Evolutionary conservation across 2,888 invertebrate genomes (phyloP).

Genomic region (Trachelus tabidus): DNA sequence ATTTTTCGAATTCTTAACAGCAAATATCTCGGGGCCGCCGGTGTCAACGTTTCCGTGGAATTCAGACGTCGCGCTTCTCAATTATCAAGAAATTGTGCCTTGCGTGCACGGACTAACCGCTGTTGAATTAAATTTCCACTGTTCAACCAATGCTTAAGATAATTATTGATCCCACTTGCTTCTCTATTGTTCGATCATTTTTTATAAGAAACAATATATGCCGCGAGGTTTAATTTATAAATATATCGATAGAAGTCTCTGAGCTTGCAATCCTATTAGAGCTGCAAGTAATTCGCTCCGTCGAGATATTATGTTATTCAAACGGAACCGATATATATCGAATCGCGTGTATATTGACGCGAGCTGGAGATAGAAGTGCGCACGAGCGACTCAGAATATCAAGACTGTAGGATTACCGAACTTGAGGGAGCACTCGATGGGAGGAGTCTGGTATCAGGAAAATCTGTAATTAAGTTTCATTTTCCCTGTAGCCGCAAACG

Average conservation of each 20-base stretch:
- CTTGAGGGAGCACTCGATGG: background rate
- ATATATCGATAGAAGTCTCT: background rate
- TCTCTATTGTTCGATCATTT: background rate
- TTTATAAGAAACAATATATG: background rate
- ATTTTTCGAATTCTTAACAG: background rate
- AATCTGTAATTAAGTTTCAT: conserved; percentile 50
- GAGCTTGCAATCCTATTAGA: background rate
- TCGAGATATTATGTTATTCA: background rate
- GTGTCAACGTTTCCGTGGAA: background rate
- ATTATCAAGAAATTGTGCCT: background rate
- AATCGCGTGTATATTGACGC: background rate
- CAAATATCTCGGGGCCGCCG: background rate
- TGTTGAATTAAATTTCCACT: no score
- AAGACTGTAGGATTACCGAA: background rate
- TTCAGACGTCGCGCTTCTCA: background rate
- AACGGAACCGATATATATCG: background rate
- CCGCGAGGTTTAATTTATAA: background rate
- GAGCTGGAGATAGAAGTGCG: background rate
- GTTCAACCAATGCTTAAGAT: background rate
- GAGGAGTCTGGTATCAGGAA: conserved; percentile 33
- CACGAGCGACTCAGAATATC: background rate
- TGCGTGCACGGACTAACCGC: background rate
- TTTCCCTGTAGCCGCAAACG: conserved; percentile 23
- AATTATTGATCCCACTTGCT: background rate
- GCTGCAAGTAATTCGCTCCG: background rate